Evolutionary conservation across 2,888 invertebrate genomes (phyloP).

Genomic region (Catocala sponsa): DNA sequence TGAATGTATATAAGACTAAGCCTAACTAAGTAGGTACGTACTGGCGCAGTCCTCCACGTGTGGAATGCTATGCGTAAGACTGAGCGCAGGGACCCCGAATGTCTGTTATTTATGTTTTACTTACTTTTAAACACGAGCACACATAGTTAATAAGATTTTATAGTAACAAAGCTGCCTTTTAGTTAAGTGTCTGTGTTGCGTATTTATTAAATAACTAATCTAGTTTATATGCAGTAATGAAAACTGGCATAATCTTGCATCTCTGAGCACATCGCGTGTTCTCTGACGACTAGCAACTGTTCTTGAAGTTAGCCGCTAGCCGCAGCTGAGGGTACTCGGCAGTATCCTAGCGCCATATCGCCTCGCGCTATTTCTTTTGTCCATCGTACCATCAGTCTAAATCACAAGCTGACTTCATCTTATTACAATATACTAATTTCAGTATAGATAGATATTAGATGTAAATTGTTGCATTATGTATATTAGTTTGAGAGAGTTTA

Average conservation of each 20-base stretch:
- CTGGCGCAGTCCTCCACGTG: slow-evolving; percentile 38
- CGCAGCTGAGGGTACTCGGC: too few species aligned
- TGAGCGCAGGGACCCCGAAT: slow-evolving; percentile 65
- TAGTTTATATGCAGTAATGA: slow-evolving; percentile 46
- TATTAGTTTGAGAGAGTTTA: slow-evolving; percentile 63
- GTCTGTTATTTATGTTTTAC: slow-evolving; percentile 54
- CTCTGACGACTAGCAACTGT: too few species aligned
- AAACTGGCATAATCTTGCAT: slow-evolving; percentile 30
- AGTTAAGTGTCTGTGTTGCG: slow-evolving; percentile 64
- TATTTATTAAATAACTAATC: slow-evolving; percentile 60
- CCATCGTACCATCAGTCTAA: slow-evolving; percentile 22
- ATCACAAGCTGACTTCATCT: slow-evolving; percentile 11
- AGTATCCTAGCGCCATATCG: too few species aligned
- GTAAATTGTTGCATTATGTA: slow-evolving; percentile 61
- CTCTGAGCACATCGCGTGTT: slow-evolving; percentile 7
- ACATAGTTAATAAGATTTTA: slow-evolving; percentile 64
- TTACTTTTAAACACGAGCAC: slow-evolving; percentile 53
- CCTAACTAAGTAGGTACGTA: slow-evolving; percentile 36
- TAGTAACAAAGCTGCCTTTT: slow-evolving; percentile 66
- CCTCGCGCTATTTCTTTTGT: too few species aligned
- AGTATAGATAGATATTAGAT: slow-evolving; percentile 53
- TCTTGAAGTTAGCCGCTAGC: too few species aligned
- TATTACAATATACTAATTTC: slow-evolving; percentile 34
- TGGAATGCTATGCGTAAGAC: slow-evolving; percentile 56
- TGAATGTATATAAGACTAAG: slow-evolving; percentile 31